phyloP scores from a whole-genome alignment of 1,140 invertebrate genomes.

The Meloidogyne floridensis region DNA sequence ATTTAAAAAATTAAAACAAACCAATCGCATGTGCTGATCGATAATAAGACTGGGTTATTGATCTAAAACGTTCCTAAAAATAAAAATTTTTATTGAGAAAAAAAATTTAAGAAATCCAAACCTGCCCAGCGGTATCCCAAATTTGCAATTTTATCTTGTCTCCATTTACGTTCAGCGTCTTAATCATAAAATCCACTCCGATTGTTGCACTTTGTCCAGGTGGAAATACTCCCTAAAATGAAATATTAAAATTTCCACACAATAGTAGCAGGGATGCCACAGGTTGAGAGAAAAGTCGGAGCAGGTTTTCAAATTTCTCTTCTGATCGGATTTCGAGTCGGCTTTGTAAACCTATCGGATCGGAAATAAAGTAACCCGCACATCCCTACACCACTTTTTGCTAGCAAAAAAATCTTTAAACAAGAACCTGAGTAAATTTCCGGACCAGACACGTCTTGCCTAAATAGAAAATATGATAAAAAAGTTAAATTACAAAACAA shows the following conservation, averaged over 20 bases:
- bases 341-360: too few species aligned
- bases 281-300: too few species aligned
- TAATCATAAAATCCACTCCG: conserved; percentile 94
- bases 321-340: too few species aligned
- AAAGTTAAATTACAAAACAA: not conserved
- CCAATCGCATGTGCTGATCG: conserved; percentile 71
- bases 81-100: not conserved
- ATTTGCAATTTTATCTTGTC: conserved; percentile 80
- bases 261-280: too few species aligned
- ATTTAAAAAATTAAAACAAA: not conserved
- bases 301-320: too few species aligned
- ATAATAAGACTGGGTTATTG: conserved; percentile 72
- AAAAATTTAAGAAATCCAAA: not conserved
- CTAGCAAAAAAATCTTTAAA: not conserved
- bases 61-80: conserved; percentile 80
- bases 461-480: conserved; percentile 73
- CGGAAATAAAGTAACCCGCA: too few species aligned
- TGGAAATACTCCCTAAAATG: conserved; percentile 80
- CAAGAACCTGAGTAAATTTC: conserved; percentile 61
- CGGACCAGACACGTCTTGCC: conserved; percentile 78
- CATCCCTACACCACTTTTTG: too few species aligned
- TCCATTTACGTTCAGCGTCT: conserved; percentile 86
- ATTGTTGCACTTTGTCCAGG: conserved; percentile 91
- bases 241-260: conserved; percentile 6
- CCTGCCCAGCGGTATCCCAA: conserved; percentile 58